phyloP scores from a whole-genome alignment of 2,888 invertebrate species.

The Xestoiulus laeticollis region DNA sequence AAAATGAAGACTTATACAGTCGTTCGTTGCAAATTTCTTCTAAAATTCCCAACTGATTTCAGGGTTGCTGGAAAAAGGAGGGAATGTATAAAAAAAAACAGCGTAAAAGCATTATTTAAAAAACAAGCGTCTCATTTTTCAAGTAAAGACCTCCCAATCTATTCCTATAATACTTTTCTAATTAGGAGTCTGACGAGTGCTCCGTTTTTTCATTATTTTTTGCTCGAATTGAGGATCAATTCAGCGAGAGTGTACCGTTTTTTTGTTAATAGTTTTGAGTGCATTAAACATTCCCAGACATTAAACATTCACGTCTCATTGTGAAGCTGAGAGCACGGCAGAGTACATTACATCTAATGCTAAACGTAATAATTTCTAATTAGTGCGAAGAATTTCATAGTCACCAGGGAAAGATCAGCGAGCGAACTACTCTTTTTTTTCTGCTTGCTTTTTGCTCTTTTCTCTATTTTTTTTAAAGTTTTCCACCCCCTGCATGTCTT shows the following conservation, averaged over 20 bases:
- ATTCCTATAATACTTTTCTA: slow-evolving; percentile 46
- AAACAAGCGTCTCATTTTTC: slow-evolving; percentile 49
- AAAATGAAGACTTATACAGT: slow-evolving; percentile 40
- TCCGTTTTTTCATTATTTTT: slow-evolving; percentile 46
- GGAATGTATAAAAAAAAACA: slow-evolving; percentile 41
- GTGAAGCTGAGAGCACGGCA: slow-evolving; percentile 40
- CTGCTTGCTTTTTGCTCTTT: slow-evolving; percentile 27
- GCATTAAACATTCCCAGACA: slow-evolving; percentile 48
- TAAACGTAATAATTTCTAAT: slow-evolving; percentile 51
- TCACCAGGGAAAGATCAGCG: slow-evolving; percentile 47
- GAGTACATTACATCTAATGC: slow-evolving; percentile 51
- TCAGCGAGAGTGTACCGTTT: slow-evolving; percentile 38
- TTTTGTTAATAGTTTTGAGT: slow-evolving; percentile 48
- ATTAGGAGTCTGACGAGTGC: slow-evolving; percentile 46
- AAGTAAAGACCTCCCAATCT: slow-evolving; percentile 49
- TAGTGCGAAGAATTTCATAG: slow-evolving; percentile 49
- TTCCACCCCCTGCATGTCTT: background rate
- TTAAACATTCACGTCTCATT: slow-evolving; percentile 49
- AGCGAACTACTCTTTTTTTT: background rate
- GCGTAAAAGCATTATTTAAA: slow-evolving; percentile 50
- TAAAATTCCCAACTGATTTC: slow-evolving; percentile 39
- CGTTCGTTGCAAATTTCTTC: slow-evolving; percentile 36
- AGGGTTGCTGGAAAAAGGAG: background rate
- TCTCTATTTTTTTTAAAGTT: background rate
- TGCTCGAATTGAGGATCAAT: slow-evolving; percentile 34